Evolutionary conservation across 2,113 vertebrate genomes (phyloP).

Genomic region (Pipra filicauda): DNA sequence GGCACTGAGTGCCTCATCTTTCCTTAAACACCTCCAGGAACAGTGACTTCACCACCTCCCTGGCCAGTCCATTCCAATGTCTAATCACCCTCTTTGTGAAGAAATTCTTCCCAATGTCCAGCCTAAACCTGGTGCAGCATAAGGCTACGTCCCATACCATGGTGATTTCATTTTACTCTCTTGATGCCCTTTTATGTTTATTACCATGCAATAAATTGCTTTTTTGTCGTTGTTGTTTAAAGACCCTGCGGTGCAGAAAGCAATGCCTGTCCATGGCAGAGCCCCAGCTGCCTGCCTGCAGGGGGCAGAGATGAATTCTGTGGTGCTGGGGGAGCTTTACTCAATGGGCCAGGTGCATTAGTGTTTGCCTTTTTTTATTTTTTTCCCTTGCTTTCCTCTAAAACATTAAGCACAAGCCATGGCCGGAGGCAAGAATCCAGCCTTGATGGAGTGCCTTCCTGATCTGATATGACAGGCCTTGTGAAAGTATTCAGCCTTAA

Average conservation of each 20-base stretch:
- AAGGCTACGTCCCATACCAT: not conserved
- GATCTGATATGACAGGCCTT: not conserved
- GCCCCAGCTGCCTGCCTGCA: not conserved
- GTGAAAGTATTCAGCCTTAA: slow-evolving; percentile 4
- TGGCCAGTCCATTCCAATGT: not conserved
- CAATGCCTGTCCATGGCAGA: not conserved
- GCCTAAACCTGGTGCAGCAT: not conserved
- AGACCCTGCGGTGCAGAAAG: not conserved
- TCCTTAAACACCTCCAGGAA: not conserved
- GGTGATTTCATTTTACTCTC: not conserved
- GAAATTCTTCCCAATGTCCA: not conserved
- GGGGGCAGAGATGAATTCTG: not conserved
- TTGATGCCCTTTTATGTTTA: not conserved
- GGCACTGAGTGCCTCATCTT: not conserved
- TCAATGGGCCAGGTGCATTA: not conserved
- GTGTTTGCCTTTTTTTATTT: not conserved
- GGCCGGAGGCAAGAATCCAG: slow-evolving; percentile 9
- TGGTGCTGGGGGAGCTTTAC: not conserved
- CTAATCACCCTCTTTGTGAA: not conserved
- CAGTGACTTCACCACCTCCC: not conserved
- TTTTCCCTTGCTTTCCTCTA: not conserved
- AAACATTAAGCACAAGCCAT: not conserved
- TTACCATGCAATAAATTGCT: not conserved
- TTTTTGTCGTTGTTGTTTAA: not conserved
- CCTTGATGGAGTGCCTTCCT: not conserved